Evolutionary conservation across 1,140 invertebrate species (phyloP).

Genomic region (Zaprionus taronus): DNA sequence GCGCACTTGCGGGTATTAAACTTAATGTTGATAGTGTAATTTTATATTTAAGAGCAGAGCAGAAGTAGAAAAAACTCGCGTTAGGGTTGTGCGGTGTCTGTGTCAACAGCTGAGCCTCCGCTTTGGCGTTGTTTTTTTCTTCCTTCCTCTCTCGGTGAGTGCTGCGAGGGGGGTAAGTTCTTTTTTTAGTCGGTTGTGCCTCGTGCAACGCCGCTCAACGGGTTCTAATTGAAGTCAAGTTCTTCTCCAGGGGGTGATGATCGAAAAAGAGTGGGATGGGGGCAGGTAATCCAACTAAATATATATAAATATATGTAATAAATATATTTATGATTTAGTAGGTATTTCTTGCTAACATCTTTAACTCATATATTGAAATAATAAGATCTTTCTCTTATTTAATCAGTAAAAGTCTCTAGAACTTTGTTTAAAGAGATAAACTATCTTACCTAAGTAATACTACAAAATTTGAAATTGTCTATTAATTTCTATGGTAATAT

Average conservation of each 20-base stretch:
- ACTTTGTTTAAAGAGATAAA: background rate
- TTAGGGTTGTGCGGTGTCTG: slow-evolving; percentile 60
- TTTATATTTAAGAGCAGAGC: slow-evolving; percentile 70
- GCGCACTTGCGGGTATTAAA: slow-evolving; percentile 78
- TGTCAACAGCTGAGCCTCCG: slow-evolving; percentile 36
- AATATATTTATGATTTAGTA: background rate
- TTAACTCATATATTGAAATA: too few species aligned
- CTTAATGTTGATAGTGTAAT: slow-evolving; percentile 82
- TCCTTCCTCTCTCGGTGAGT: background rate
- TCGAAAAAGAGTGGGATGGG: too few species aligned
- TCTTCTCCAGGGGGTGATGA: slow-evolving; percentile 11
- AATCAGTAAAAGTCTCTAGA: too few species aligned
- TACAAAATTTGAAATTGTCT: background rate
- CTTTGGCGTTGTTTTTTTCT: background rate
- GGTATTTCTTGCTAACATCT: too few species aligned
- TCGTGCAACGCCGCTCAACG: slow-evolving; percentile 42
- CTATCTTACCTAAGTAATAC: background rate
- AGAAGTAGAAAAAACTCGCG: slow-evolving; percentile 18
- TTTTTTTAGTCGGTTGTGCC: slow-evolving; percentile 14
- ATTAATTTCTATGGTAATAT: background rate
- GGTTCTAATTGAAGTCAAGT: slow-evolving; percentile 69
- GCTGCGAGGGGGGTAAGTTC: slow-evolving; percentile 14
- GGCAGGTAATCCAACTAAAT: slow-evolving; percentile 7
- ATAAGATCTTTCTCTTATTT: too few species aligned
- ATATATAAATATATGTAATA: background rate